These are phyloP conservation scores for Sebastes flavidus DNA, from an alignment of 2,797 vertebrate species.

Conservation along the genomic window DNA sequence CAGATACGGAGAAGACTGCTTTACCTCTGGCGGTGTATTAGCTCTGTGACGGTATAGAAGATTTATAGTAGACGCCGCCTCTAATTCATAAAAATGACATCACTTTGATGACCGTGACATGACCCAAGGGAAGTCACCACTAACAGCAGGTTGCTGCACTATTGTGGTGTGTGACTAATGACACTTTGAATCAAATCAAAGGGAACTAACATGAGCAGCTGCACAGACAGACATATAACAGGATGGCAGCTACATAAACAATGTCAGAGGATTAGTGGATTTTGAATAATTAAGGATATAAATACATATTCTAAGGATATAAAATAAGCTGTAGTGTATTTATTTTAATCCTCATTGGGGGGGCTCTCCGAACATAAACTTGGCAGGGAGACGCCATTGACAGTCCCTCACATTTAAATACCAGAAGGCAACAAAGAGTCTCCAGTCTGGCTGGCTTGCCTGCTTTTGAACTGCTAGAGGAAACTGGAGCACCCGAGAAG, in stretches of 20 bases:
- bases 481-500: background rate
- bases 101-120: constrained; percentile 19
- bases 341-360: background rate
- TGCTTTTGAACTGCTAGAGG: background rate
- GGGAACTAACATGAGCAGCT: background rate
- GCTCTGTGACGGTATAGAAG: constrained; percentile 3
- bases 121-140: constrained; percentile 37
- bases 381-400: background rate
- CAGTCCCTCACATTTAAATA: background rate
- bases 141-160: constrained; percentile 21
- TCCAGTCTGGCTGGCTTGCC: background rate
- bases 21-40: background rate
- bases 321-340: background rate
- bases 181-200: constrained; percentile 23
- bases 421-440: background rate
- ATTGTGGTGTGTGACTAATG: constrained; percentile 27
- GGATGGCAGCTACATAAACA: background rate
- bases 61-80: constrained; percentile 15
- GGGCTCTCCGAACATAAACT: background rate
- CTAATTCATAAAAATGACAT: constrained; percentile 36
- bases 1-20: constrained; percentile 19
- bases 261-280: background rate
- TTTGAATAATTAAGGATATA: background rate
- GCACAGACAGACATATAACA: background rate
- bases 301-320: background rate